Percentiles rank a stretch among this genome's conserved stretches.
Evolutionary conservation across 2,113 vertebrate species (phyloP).

Genomic region (Ammodytes dubius): DNA sequence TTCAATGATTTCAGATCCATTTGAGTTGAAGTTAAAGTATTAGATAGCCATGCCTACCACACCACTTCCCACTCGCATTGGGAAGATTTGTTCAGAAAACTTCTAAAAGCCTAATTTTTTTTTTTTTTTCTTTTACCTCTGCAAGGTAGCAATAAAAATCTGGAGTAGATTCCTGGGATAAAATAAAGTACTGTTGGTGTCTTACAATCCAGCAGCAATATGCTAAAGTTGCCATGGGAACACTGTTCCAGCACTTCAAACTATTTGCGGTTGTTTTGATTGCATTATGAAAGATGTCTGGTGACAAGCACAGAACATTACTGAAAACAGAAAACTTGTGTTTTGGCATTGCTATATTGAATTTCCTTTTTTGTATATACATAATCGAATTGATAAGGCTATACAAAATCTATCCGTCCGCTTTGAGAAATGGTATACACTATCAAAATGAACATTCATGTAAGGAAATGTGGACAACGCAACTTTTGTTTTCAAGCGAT

Average conservation of each 20-base stretch:
- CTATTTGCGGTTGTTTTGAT: constrained; percentile 7
- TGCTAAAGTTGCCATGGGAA: constrained; percentile 48
- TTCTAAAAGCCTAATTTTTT: background rate
- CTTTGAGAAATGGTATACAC: background rate
- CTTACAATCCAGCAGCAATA: constrained; percentile 8
- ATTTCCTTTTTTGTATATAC: too few species aligned
- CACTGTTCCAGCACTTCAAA: constrained; percentile 4
- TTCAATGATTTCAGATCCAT: too few species aligned
- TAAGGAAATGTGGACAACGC: background rate
- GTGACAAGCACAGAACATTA: background rate
- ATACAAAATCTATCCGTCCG: background rate
- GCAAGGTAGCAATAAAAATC: constrained; percentile 3
- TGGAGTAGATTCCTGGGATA: constrained; percentile 37
- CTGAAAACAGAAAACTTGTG: background rate
- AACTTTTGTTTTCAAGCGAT: too few species aligned
- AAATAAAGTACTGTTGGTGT: constrained; percentile 10
- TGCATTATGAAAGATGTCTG: background rate
- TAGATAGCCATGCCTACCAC: background rate
- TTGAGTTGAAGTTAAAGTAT: background rate
- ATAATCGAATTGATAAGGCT: background rate
- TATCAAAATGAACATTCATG: background rate
- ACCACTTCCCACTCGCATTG: background rate
- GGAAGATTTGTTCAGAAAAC: background rate
- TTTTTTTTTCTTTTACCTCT: background rate
- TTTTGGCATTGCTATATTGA: too few species aligned